These are phyloP conservation scores for Drosophila robusta DNA, from an alignment of 2,888 invertebrate genomes.

Conservation along the genomic window DNA sequence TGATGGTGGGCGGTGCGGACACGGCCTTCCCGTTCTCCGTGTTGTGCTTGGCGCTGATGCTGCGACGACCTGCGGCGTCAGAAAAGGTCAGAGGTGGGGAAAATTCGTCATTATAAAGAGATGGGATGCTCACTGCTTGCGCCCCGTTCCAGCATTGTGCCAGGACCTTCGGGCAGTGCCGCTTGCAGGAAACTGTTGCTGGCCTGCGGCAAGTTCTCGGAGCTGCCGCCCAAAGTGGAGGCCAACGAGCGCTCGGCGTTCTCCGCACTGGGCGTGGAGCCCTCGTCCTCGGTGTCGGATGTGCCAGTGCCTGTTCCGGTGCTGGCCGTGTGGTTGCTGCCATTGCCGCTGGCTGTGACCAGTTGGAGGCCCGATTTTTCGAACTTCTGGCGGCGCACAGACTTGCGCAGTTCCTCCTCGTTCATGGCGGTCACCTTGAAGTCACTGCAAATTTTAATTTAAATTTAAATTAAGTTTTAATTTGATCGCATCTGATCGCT, in stretches of 20 bases:
- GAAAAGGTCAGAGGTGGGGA: too few species aligned
- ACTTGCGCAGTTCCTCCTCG: conserved; percentile 92
- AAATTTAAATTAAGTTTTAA: too few species aligned
- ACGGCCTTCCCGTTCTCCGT: conserved; percentile 82
- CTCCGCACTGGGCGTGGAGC: conserved; percentile 93
- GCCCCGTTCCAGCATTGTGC: conserved; percentile 82
- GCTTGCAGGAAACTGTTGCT: conserved; percentile 84
- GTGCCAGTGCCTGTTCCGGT: conserved; percentile 88
- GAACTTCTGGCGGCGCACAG: conserved; percentile 89
- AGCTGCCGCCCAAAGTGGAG: conserved; percentile 90
- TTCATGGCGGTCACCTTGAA: conserved; percentile 96
- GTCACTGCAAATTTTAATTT: too few species aligned
- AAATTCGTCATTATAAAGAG: too few species aligned
- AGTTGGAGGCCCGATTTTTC: conserved; percentile 86
- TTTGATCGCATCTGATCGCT: too few species aligned
- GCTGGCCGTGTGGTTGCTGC: conserved; percentile 85
- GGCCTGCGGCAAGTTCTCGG: conserved; percentile 86
- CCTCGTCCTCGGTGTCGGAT: conserved; percentile 91
- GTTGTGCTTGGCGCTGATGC: conserved; percentile 88
- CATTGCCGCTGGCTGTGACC: conserved; percentile 80
- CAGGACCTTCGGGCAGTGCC: conserved; percentile 84
- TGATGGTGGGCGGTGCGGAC: conserved; percentile 82
- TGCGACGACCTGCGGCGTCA: conserved; percentile 85
- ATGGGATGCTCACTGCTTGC: conserved; percentile 83
- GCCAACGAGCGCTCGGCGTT: conserved; percentile 89